Evolutionary conservation across 2,888 invertebrate genomes (phyloP).

Genomic region (Autographa pulchrina): DNA sequence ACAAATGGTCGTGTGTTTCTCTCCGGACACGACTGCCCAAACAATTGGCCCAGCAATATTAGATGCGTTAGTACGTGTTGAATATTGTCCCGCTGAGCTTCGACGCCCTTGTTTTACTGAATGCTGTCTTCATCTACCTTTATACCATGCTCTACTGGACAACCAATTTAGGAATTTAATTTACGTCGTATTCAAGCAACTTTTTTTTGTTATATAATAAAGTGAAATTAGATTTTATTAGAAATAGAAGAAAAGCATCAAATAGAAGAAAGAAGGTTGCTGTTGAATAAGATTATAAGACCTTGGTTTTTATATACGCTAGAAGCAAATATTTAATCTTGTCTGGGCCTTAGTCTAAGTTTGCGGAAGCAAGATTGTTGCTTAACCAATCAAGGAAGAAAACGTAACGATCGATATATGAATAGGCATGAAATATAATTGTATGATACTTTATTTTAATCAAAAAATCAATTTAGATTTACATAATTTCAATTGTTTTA

Average conservation of each 20-base stretch:
- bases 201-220: not conserved
- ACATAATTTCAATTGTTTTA: not conserved
- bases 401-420: not conserved
- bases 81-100: constrained; percentile 44
- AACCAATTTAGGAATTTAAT: constrained; percentile 6
- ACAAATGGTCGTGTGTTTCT: constrained; percentile 75
- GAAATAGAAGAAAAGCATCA: not conserved
- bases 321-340: not conserved
- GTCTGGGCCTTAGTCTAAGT: not conserved
- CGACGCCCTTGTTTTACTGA: constrained; percentile 28
- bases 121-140: constrained; percentile 20
- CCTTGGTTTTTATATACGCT: not conserved
- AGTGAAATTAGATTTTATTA: not conserved
- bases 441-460: not conserved
- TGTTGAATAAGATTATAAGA: not conserved
- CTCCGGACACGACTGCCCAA: constrained; percentile 68
- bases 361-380: not conserved
- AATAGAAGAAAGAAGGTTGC: not conserved
- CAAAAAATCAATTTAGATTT: not conserved
- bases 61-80: constrained; percentile 51
- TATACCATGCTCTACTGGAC: not conserved
- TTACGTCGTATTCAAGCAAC: not conserved
- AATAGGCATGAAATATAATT: not conserved
- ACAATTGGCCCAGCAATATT: constrained; percentile 63
- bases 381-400: not conserved